These are phyloP conservation scores for Zosterops hypoxanthus DNA, from an alignment of 2,113 vertebrate species.

Conservation along the genomic window DNA sequence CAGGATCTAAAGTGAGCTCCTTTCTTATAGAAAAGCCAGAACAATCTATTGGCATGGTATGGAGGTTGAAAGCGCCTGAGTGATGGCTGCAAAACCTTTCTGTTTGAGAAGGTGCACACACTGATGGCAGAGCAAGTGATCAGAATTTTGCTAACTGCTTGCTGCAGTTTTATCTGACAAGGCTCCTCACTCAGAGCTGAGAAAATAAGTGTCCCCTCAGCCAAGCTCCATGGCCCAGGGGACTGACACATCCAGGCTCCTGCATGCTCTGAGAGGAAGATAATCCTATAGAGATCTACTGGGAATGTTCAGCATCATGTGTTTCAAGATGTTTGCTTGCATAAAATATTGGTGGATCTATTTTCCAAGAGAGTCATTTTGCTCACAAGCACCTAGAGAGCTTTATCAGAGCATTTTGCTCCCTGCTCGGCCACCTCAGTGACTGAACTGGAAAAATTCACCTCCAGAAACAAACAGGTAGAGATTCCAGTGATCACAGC, in stretches of 20 bases:
- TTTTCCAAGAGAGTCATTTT: neutral
- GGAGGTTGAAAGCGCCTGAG: neutral
- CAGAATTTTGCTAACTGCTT: neutral
- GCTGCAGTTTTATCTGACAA: neutral
- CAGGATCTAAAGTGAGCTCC: neutral
- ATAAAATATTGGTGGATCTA: neutral
- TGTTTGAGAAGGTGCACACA: fast-evolving
- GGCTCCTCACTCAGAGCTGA: neutral
- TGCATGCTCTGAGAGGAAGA: neutral
- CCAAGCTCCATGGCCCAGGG: fast-evolving
- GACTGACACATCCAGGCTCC: neutral
- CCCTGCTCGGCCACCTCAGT: fast-evolving
- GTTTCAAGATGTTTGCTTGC: neutral
- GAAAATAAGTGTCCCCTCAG: neutral
- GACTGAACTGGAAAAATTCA: neutral
- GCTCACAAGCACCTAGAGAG: fast-evolving
- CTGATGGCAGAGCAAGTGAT: neutral
- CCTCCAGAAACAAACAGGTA: neutral
- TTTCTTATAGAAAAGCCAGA: neutral
- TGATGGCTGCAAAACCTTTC: neutral
- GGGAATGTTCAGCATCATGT: neutral
- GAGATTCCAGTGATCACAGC: neutral
- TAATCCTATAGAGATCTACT: neutral
- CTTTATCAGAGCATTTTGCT: neutral
- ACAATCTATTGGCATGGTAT: neutral